A percentile compares a stretch with the other conserved stretches of the same genome.
Conservation (phyloP, 1,140 invertebrate species). For the Bursaphelenchus mucronatus region DNA sequence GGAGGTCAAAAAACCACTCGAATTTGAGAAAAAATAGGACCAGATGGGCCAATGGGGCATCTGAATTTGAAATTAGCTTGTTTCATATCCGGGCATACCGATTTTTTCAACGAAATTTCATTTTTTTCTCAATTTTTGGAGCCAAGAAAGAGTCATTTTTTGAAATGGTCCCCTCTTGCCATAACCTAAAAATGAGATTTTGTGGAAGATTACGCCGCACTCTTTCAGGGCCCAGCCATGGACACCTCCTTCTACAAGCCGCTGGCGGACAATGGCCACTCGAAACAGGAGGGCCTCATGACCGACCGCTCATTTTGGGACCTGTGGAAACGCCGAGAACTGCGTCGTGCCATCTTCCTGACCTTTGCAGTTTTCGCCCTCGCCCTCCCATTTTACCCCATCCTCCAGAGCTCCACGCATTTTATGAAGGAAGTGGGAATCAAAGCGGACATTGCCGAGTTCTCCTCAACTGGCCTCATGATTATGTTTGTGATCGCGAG, state of each 20-base stretch:
- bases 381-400: slow-evolving; percentile 56
- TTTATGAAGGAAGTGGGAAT: slow-evolving; percentile 43
- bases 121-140: too few relatives aligned
- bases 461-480: slow-evolving; percentile 55
- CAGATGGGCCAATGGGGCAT: too few relatives aligned
- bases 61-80: too few relatives aligned
- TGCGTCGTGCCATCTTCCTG: slow-evolving; percentile 47
- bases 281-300: not conserved
- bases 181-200: too few relatives aligned
- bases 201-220: too few relatives aligned
- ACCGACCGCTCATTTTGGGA: not conserved
- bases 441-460: slow-evolving; percentile 6
- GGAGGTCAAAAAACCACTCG: slow-evolving; percentile 31
- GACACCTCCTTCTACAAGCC: too few relatives aligned
- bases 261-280: not conserved
- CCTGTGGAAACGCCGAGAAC: slow-evolving; percentile 36
- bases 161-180: too few relatives aligned
- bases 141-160: too few relatives aligned
- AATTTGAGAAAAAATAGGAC: slow-evolving; percentile 11
- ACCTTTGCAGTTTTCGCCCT: slow-evolving; percentile 40
- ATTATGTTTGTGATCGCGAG: slow-evolving; percentile 40
- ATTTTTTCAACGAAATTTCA: too few relatives aligned
- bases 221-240: too few relatives aligned
- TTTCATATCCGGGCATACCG: too few relatives aligned
- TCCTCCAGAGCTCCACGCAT: slow-evolving; percentile 50